Evolutionary conservation across 2,113 vertebrate genomes (phyloP), one percentile per base, ranked within the genome.

Genomic region (Dipodomys stephensi): DNA sequence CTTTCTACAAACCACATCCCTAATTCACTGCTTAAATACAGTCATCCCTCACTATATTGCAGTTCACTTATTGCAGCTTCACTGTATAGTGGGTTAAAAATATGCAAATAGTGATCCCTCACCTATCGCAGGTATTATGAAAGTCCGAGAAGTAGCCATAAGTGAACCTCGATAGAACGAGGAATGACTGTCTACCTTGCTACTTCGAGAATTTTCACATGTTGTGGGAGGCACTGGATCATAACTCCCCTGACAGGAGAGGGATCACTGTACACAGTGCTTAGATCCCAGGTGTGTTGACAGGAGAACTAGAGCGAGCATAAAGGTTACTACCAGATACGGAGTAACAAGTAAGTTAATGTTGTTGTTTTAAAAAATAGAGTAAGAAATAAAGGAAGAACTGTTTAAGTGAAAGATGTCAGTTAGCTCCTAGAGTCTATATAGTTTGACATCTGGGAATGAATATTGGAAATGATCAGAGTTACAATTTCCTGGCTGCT

Each of bases 401-500:
- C 6, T 23, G 3, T 78, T 92, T 92, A 28, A 39, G n/a, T 82
- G 73, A 83, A 78, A 28, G 49, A 84, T 44, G 35, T 53, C 82
- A 72, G 2, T 49, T 74, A 46, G 30, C 46, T 69, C 30, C 46
- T 78, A 79, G 20, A 82, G 74, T 68, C 20, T 46, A 79, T 8
- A 65, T 20, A 80, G 44, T 68, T 35, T 94, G 71, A 53, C 27
- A 79, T 94, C 19, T n/a, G 86, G 67, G 20, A 76, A 7, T 86
- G 57, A 88, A 87, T 87, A 89, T 77, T 83, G 62, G 46, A 91
- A 77, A 49, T 80, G 39, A 44, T 91, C 62, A 69, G n/a, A 87
- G 62, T 80, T 83, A 86, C 77, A 62, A 91, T 91, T 88, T 86
- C 28, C 35, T 83, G 27, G 67, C 92, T 91, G 27, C 44, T 90